Evolutionary conservation across 2,113 vertebrate species (phyloP).

Genomic region (Pyrgilauda ruficollis): DNA sequence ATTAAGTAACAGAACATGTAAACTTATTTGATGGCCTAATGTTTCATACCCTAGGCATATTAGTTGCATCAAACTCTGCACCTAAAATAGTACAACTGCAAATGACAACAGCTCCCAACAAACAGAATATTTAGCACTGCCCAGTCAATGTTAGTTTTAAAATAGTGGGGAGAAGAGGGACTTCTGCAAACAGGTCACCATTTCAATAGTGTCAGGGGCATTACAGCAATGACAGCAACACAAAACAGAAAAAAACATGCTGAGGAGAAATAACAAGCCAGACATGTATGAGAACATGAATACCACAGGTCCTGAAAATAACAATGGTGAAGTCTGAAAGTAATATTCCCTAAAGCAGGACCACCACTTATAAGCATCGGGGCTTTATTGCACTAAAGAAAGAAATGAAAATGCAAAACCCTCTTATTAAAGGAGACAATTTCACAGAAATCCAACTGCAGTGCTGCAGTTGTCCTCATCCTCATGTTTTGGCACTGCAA

Average conservation of each 20-base stretch:
- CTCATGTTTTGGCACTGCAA: background rate
- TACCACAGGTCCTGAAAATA: background rate
- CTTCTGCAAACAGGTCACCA: background rate
- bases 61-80: background rate
- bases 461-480: background rate
- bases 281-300: rapidly evolving
- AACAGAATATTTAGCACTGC: background rate
- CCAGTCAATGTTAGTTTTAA: background rate
- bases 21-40: background rate
- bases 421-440: background rate
- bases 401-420: background rate
- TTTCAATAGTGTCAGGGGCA: background rate
- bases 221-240: background rate
- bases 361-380: background rate
- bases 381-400: background rate
- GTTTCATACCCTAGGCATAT: background rate
- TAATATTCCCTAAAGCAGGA: background rate
- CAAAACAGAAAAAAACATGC: background rate
- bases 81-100: background rate
- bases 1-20: background rate
- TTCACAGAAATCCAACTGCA: slow-evolving; percentile 6
- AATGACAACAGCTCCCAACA: background rate
- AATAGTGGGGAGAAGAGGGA: background rate
- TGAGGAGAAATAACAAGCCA: background rate
- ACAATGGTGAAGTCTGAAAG: background rate